These are phyloP conservation scores for Torymus texanus DNA, from an alignment of 2,888 invertebrate species.

Conservation along the genomic window DNA sequence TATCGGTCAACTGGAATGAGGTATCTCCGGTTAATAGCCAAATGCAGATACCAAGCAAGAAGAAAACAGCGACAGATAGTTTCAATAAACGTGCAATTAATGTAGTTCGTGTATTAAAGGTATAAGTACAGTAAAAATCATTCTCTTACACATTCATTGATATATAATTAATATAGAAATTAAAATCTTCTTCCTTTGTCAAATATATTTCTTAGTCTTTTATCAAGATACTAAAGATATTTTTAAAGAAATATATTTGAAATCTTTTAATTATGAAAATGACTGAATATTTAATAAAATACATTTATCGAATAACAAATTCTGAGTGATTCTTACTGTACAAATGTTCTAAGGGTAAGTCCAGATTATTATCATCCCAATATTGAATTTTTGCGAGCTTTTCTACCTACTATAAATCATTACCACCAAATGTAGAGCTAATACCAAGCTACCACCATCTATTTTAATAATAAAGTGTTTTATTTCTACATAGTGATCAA, in stretches of 20 bases:
- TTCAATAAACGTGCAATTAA: slow-evolving; percentile 46
- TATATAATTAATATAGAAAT: neutral
- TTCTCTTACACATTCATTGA: neutral
- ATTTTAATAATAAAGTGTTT: slow-evolving; percentile 44
- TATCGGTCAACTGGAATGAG: slow-evolving; percentile 84
- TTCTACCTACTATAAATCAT: slow-evolving; percentile 24
- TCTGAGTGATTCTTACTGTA: slow-evolving; percentile 57
- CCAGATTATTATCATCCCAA: slow-evolving; percentile 9
- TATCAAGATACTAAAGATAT: neutral
- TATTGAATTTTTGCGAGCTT: slow-evolving; percentile 7
- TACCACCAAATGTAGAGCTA: slow-evolving; percentile 46
- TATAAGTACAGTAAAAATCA: slow-evolving; percentile 23
- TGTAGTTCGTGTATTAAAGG: slow-evolving; percentile 19
- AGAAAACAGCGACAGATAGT: slow-evolving; percentile 50
- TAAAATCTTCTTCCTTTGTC: neutral
- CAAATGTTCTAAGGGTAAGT: slow-evolving; percentile 2
- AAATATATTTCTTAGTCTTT: neutral
- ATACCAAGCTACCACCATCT: slow-evolving; percentile 57
- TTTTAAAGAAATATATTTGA: neutral
- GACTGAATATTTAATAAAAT: slow-evolving; percentile 42
- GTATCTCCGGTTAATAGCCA: slow-evolving; percentile 63
- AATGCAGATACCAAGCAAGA: slow-evolving; percentile 54
- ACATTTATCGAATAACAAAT: slow-evolving; percentile 28
- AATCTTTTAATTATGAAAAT: slow-evolving; percentile 22
- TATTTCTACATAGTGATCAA: slow-evolving; percentile 34